These are phyloP conservation scores for Phalacrocorax aristotelis DNA, from an alignment of 2,113 vertebrate species.

Conservation along the genomic window DNA sequence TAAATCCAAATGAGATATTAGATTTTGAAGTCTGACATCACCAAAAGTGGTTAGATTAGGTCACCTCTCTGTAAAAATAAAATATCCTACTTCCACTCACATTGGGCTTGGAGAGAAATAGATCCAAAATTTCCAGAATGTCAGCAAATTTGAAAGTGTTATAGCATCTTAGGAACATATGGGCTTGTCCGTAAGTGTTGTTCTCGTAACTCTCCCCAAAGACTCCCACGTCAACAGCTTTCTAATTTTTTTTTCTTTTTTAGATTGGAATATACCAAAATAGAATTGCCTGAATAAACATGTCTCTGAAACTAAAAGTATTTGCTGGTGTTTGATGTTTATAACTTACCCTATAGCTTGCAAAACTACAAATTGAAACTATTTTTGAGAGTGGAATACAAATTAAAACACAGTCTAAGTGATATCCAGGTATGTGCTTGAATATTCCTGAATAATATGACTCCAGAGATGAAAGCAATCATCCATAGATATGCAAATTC, in stretches of 20 bases:
- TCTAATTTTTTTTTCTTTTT: background rate
- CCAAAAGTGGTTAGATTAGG: background rate
- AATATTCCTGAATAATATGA: background rate
- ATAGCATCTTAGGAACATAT: background rate
- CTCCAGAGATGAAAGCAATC: background rate
- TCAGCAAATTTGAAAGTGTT: background rate
- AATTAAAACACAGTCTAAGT: background rate
- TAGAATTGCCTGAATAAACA: background rate
- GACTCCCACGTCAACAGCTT: background rate
- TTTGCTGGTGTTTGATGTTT: background rate
- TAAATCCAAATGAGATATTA: background rate
- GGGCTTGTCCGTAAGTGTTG: background rate
- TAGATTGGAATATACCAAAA: background rate
- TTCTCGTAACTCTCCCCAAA: background rate
- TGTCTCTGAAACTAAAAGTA: background rate
- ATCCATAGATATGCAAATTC: background rate
- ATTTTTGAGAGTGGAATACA: background rate
- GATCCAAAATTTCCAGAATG: background rate
- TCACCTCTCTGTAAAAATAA: background rate
- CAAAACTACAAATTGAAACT: background rate
- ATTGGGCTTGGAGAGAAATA: background rate
- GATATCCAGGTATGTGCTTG: background rate
- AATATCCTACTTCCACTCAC: background rate
- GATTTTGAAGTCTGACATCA: background rate
- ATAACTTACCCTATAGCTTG: background rate